A percentile compares a stretch with the other conserved stretches of the same genome.
These are phyloP conservation scores for Liparis tanakae DNA, from an alignment of 2,797 vertebrate genomes.

Conservation along the genomic window DNA sequence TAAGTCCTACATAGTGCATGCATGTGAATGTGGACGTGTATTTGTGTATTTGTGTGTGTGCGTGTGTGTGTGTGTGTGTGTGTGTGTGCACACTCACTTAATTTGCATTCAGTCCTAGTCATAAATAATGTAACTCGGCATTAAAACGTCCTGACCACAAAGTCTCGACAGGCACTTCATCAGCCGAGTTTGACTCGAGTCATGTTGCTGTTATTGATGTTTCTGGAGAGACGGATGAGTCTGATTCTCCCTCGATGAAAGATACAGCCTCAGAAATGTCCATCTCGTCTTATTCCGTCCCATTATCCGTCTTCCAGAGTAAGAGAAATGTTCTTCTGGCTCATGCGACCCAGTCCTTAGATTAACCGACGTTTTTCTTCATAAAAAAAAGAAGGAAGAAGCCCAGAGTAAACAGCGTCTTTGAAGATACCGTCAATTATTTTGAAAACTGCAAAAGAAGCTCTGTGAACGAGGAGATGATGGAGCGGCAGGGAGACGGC, in stretches of 20 bases:
- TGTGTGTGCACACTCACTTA: slow-evolving; percentile 34
- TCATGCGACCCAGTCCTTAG: slow-evolving; percentile 33
- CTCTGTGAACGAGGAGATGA: background rate
- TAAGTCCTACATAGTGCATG: slow-evolving; percentile 9
- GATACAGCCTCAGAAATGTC: slow-evolving; percentile 50
- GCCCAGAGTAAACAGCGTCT: slow-evolving; percentile 25
- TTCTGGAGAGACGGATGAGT: slow-evolving; percentile 50
- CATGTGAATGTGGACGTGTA: slow-evolving; percentile 26
- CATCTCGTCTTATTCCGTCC: slow-evolving; percentile 50
- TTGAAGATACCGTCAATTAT: slow-evolving; percentile 40
- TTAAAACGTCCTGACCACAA: slow-evolving; percentile 56
- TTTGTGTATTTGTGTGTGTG: slow-evolving; percentile 15
- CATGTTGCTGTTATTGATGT: slow-evolving; percentile 64
- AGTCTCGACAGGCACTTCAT: slow-evolving; percentile 58
- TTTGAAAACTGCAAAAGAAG: slow-evolving; percentile 30
- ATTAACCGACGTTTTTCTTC: slow-evolving; percentile 38
- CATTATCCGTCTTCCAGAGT: slow-evolving; percentile 32
- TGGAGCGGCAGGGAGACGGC: background rate
- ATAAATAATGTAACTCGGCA: slow-evolving; percentile 61
- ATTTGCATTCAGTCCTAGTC: slow-evolving; percentile 62
- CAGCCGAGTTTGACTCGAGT: slow-evolving; percentile 58
- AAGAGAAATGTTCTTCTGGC: slow-evolving; percentile 38
- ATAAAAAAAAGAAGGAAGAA: slow-evolving; percentile 25
- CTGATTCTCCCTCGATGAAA: slow-evolving; percentile 52
- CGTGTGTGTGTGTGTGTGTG: slow-evolving; percentile 23